Evolutionary conservation across 1,140 invertebrate species (phyloP), one percentile per base, ranked within the genome.

Genomic region (Cydia amplana): DNA sequence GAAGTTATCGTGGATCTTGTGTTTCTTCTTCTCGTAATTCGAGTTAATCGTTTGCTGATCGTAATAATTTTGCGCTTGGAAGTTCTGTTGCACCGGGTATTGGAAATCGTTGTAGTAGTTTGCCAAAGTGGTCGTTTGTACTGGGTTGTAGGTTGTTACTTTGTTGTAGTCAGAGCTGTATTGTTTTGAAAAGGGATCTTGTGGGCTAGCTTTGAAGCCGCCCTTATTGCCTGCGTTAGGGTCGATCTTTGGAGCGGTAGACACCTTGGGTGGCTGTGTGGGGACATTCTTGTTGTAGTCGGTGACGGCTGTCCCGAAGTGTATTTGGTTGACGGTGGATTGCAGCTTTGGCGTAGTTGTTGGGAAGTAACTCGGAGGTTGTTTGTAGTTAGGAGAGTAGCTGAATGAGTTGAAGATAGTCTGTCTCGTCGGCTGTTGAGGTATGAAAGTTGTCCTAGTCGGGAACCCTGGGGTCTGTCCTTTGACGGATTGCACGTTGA

Each of bases 401-500:
- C 84, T 88, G 72, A 87, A 91, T 4, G 88, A 90, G 79, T 92
- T 90, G 78, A 90, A 91, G 64, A 88, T 82, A 12, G 91, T 91
- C 28, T 89, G 85, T 76, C 93, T 93, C 4, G 88, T 87, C 7
- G 89, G 81, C 73, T 89, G 85, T 5, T 86, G 84, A 7, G 88
- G 86, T 55, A 87, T 74, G 65, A 83, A 93, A 12, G 87, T 88
- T 12, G 85, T 87, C 80, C 91, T 93, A 12, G 82, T 80, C 16
- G 86, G 82, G 78, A 85, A 87, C 9, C 82, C 79, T 55, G 90
- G 90, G 25, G 93, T 88, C 79, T 91, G 86, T 73, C 83, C 90
- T 87, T 93, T 93, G 3, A 92, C 84, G 32, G 91, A 87, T 75
- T 93, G 91, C 67, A 93, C 77, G 20, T 90, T 91, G 75, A 92